Conservation (phyloP, 2,797 vertebrate species). For the Scolopax rusticola region DNA sequence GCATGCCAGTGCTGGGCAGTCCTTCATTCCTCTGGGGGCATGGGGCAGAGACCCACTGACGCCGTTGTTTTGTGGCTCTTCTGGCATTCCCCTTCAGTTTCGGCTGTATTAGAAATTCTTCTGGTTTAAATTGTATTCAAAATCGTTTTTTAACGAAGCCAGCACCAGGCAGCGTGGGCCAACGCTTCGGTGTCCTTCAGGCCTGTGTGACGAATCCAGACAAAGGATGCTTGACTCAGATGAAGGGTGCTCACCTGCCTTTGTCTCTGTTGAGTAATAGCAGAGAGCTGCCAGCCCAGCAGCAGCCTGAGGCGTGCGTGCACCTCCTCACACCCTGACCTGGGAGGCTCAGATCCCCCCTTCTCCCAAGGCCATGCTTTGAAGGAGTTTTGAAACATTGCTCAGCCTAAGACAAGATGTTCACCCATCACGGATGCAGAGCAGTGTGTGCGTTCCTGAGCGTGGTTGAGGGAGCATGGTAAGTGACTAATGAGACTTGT, state of each 20-base stretch:
- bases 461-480: slow-evolving; percentile 3
- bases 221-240: neutral
- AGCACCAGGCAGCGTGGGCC: neutral
- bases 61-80: neutral
- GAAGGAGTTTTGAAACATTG: slow-evolving; percentile 11
- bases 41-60: neutral
- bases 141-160: neutral
- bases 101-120: neutral
- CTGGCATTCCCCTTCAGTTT: neutral
- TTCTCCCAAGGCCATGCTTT: neutral
- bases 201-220: neutral
- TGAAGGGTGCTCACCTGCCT: neutral
- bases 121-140: neutral
- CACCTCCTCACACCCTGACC: neutral
- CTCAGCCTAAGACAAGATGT: neutral
- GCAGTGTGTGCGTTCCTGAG: neutral
- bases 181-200: neutral
- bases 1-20: fast-evolving
- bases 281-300: neutral
- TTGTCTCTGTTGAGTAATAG: neutral
- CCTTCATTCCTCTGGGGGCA: neutral
- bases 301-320: fast-evolving
- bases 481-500: slow-evolving; percentile 60
- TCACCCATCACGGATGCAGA: fast-evolving
- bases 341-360: neutral